These are phyloP conservation scores for Drosophila teissieri DNA, from an alignment of 1,140 invertebrate species.

Conservation along the genomic window DNA sequence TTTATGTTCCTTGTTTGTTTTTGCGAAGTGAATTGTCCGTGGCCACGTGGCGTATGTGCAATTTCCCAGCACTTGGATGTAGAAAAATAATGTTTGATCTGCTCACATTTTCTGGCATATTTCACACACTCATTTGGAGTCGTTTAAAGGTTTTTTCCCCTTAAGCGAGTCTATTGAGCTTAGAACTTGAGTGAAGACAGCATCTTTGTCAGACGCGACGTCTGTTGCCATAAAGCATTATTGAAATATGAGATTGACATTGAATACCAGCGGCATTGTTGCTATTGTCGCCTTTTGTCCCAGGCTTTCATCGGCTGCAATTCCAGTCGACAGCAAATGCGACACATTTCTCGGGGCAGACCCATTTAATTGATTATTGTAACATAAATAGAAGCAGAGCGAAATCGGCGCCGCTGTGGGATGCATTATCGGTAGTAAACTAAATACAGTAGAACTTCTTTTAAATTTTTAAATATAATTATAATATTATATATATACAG, in stretches of 20 bases:
- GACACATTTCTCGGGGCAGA: slow-evolving; percentile 23
- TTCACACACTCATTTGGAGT: slow-evolving; percentile 8
- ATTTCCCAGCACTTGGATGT: slow-evolving; percentile 23
- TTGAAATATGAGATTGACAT: slow-evolving; percentile 82
- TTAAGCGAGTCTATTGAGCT: slow-evolving; percentile 27
- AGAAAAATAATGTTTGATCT: background rate
- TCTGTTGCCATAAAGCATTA: slow-evolving; percentile 80
- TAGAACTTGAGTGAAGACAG: slow-evolving; percentile 1
- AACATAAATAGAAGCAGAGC: slow-evolving; percentile 44
- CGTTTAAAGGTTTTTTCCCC: slow-evolving; percentile 21
- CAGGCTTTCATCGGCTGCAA: slow-evolving; percentile 47
- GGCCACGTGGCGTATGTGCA: slow-evolving; percentile 42
- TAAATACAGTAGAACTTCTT: slow-evolving; percentile 13
- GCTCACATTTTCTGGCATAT: slow-evolving; percentile 8
- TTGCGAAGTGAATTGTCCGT: slow-evolving; percentile 6
- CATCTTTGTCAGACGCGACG: slow-evolving; percentile 52
- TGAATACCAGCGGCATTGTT: slow-evolving; percentile 62
- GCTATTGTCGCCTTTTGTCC: slow-evolving; percentile 57
- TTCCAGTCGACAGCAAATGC: slow-evolving; percentile 43
- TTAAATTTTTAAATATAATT: too few species aligned
- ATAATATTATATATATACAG: too few species aligned
- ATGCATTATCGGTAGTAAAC: slow-evolving; percentile 6
- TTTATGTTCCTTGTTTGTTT: slow-evolving; percentile 3
- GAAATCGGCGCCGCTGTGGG: slow-evolving; percentile 21
- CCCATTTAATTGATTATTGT: slow-evolving; percentile 78